Evolutionary conservation across 2,888 invertebrate species (phyloP).

Genomic region (Melieria crassipennis): DNA sequence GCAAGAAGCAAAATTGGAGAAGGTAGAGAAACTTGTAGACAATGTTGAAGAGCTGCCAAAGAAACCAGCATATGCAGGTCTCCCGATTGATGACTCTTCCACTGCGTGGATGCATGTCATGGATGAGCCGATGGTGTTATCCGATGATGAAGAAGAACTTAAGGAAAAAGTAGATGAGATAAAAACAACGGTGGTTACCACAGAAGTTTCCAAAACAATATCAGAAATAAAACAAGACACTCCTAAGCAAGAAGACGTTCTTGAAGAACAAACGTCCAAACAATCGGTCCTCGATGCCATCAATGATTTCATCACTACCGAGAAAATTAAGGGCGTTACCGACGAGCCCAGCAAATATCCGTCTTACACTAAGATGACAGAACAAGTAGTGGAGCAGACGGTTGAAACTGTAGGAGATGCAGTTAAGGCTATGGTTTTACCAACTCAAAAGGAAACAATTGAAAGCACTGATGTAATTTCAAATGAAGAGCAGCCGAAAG

Average conservation of each 20-base stretch:
- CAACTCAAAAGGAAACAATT: too few species aligned
- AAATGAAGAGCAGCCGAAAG: too few species aligned
- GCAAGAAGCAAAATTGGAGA: neutral
- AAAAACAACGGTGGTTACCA: neutral
- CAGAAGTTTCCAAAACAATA: neutral
- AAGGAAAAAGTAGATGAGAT: neutral
- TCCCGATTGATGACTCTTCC: slow-evolving; percentile 50
- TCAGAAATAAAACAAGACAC: neutral
- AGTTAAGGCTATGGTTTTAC: too few species aligned
- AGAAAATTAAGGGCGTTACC: too few species aligned
- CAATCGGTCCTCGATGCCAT: too few species aligned
- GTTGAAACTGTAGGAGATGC: neutral
- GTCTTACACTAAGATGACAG: too few species aligned
- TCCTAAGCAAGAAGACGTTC: neutral
- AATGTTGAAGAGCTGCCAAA: slow-evolving; percentile 6
- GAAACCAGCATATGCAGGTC: slow-evolving; percentile 51
- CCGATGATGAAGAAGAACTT: slow-evolving; percentile 56
- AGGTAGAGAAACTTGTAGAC: neutral
- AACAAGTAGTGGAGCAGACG: too few species aligned
- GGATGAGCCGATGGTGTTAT: slow-evolving; percentile 62
- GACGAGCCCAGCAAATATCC: too few species aligned
- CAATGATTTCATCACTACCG: too few species aligned
- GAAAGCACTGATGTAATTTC: too few species aligned
- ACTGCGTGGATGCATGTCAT: slow-evolving; percentile 57
- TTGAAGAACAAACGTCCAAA: too few species aligned